A percentile compares a stretch with the other conserved stretches of the same genome.
phyloP scores from a whole-genome alignment of 1,140 invertebrate genomes.

The Centruroides sculpturatus region DNA sequence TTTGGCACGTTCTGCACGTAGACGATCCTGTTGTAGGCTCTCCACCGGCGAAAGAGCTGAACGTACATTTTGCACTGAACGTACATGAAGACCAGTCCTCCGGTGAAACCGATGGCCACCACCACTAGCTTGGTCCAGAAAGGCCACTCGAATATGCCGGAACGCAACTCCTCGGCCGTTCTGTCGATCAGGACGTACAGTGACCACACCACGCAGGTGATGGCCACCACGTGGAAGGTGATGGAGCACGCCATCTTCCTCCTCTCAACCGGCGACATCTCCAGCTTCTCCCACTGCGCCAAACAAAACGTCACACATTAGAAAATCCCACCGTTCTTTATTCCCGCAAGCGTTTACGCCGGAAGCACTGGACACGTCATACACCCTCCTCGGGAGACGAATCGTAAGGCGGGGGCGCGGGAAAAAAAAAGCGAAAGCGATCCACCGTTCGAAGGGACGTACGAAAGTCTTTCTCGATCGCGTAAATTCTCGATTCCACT shows the following conservation, averaged over 20 bases:
- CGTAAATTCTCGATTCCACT: too few relatives aligned
- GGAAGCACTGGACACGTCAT: too few relatives aligned
- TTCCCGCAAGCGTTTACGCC: too few relatives aligned
- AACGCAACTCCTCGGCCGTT: slow-evolving; percentile 76
- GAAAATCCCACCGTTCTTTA: too few relatives aligned
- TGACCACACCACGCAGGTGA: slow-evolving; percentile 91
- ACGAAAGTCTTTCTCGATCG: too few relatives aligned
- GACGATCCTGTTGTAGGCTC: slow-evolving; percentile 81
- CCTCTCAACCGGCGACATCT: slow-evolving; percentile 82
- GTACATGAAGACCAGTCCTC: slow-evolving; percentile 90
- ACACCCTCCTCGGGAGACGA: too few relatives aligned
- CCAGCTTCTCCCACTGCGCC: slow-evolving; percentile 75
- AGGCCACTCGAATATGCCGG: slow-evolving; percentile 64
- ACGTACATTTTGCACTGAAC: slow-evolving; percentile 91
- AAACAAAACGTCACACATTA: neutral
- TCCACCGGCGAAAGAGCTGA: slow-evolving; percentile 77
- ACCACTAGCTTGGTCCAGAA: slow-evolving; percentile 89
- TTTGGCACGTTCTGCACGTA: slow-evolving; percentile 79
- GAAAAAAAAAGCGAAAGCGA: too few relatives aligned
- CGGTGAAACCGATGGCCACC: slow-evolving; percentile 91
- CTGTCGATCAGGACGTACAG: slow-evolving; percentile 89
- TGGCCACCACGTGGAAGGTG: slow-evolving; percentile 82
- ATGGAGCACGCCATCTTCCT: slow-evolving; percentile 80
- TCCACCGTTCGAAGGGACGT: too few relatives aligned
- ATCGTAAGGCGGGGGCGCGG: too few relatives aligned